Conservation (phyloP, 1,140 invertebrate species). For the Apolygus lucorum region DNA sequence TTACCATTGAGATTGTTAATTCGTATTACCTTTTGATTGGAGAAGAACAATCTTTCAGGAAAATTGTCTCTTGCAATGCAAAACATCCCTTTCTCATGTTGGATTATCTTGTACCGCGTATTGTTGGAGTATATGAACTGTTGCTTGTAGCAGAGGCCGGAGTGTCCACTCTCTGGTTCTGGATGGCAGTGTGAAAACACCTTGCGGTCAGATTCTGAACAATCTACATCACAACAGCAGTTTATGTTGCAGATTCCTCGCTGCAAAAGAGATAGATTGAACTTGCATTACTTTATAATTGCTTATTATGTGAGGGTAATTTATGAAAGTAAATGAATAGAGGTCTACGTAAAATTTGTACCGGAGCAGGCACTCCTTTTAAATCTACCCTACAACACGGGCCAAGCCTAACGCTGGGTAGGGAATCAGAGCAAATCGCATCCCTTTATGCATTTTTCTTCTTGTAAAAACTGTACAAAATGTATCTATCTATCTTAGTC, state of each 20-base stretch:
- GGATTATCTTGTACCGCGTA: constrained; percentile 38
- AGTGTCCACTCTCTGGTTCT: constrained; percentile 7
- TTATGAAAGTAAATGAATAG: not conserved
- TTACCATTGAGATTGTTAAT: not conserved
- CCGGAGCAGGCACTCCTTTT: too few relatives aligned
- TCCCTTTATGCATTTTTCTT: too few relatives aligned
- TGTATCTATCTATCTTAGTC: too few relatives aligned
- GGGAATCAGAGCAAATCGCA: too few relatives aligned
- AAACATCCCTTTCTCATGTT: constrained; percentile 44
- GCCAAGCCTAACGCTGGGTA: too few relatives aligned
- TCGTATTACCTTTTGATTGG: constrained; percentile 15
- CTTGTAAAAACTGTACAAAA: too few relatives aligned
- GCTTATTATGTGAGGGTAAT: not conserved
- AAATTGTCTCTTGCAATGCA: constrained; percentile 51
- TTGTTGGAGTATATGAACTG: constrained; percentile 42
- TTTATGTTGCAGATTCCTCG: constrained; percentile 57
- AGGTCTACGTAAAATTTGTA: not conserved
- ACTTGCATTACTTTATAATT: not conserved
- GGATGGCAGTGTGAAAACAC: constrained; percentile 48
- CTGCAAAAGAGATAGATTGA: constrained; percentile 37
- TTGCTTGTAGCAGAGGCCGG: constrained; percentile 24
- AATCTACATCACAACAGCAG: constrained; percentile 67
- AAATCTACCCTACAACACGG: too few relatives aligned
- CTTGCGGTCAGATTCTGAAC: constrained; percentile 44
- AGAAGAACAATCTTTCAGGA: constrained; percentile 34